Base-by-base conservation (phyloP, 37 sponge, comb jelly and placozoan genomes). In the Theonella swinhoei region DNA sequence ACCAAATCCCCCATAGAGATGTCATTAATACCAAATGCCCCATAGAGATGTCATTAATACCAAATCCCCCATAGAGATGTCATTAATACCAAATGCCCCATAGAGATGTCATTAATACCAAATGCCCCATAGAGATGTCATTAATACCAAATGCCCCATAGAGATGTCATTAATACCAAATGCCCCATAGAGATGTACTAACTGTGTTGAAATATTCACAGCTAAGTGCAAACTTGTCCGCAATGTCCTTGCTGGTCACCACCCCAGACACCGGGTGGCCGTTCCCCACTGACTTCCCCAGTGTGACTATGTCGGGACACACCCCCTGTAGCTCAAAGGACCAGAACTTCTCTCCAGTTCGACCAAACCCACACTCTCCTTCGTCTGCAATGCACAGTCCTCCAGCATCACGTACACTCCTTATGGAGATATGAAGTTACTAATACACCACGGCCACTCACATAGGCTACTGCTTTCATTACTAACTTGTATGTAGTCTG, bases 261-360 rank as follows among this genome's bases (percentile, higher is more conserved):
- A 91, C 78, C 42, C 92, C 83, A 47, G 11, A 47, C 14, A 14
- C 11, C 33, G 94, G 94, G 77, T 93, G 94, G 5, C 96, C 96
- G 68, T 93, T 96, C 0, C 96, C 96, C 88, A 96, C 88, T 0
- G 91, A 89, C 63, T 93, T 93, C 20, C 96, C 96, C 20, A 96
- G 38, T 2, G 96, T 96, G 4, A 96, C 94, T 77, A 96, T 96
- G 30, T 96, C 96, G 33, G 96, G 96, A 69, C 39, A 32, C 47
- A 91, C 76, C 70, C 75, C 90, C 8, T 95, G 87, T 2, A 29
- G n/a, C 64, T 96, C 79, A 60, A 93, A 96, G 1, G 75, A 83
- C 93, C 94, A 96, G 59, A 90, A 81, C 26, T 93, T 80, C 28
- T 66, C 67, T 4, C 96, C 96, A 38, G 80, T 43, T 47, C 96